Evolutionary conservation across 2,113 vertebrate species (phyloP), one percentile per base, ranked within the genome.

Genomic region (Lutjanus erythropterus): DNA sequence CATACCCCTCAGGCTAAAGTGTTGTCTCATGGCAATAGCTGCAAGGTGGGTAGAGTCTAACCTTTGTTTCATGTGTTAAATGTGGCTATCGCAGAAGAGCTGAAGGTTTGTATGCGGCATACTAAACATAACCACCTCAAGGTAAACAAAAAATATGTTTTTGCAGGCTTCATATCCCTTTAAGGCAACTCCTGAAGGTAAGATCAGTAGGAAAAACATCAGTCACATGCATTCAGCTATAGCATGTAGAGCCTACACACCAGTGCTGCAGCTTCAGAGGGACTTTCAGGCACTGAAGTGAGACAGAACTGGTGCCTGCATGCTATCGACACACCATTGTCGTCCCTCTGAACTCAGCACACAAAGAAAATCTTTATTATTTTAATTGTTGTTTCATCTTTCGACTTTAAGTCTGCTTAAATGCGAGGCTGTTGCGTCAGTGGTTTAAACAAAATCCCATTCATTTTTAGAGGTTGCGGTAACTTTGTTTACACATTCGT

Each of bases 171-270:
- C 21, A 15, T 67, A 56, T 74, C 29, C 49, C 71, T 79, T 46
- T 66, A 75, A 75, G 55, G 53, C 60, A 11, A 27, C 41, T 33
- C 60, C 77, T 71, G 52, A 87, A 62, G 70, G 75, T 72, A 49
- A 83, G 83, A 82, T 78, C 78, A 90, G 80, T 46, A 25, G 55
- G 85, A 50, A 44, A 67, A 61, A 58, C 71, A 79, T 79, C 74
- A 84, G 80, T 84, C 75, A 82, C 27, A 19, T 61, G 46, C 2
- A 50, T 42, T 67, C 49, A 69, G 39, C 62, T 25, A 53, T 44
- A 59, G 52, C n/a, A 68, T 0, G n/a, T n/a, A 27, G 44, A 55
- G 9, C 25, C 56, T 61, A 41, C 55, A 72, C 37, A 46, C 19
- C 29, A 27, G 29, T 7, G 53, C 60, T 23, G 80, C 68, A 53